Percentiles rank a stretch among this genome's conserved stretches.
phyloP scores from a whole-genome alignment of 2,113 vertebrate genomes.

The Ornithorhynchus anatinus region DNA sequence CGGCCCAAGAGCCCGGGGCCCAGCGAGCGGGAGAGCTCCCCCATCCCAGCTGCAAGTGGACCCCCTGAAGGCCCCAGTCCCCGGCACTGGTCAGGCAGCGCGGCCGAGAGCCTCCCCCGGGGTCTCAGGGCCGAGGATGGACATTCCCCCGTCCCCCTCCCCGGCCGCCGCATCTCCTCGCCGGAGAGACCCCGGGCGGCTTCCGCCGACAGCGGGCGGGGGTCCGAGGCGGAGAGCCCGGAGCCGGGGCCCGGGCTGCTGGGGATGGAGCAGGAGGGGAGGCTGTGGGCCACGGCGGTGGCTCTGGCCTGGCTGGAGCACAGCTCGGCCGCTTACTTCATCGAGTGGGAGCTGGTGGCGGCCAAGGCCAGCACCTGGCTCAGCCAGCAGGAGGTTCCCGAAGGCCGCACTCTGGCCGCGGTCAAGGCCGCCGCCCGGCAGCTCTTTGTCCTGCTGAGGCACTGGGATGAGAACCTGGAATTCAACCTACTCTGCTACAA shows the following conservation, averaged over 20 bases:
- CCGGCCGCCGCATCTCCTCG: slow-evolving; percentile 44
- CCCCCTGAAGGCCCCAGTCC: rapidly evolving
- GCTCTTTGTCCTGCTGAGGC: slow-evolving; percentile 93
- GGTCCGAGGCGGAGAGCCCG: not conserved
- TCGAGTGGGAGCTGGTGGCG: slow-evolving; percentile 93
- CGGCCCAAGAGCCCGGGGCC: not conserved
- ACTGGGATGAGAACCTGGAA: slow-evolving; percentile 96
- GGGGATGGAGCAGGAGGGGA: slow-evolving; percentile 67
- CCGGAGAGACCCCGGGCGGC: slow-evolving; percentile 10
- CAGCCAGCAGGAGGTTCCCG: slow-evolving; percentile 78
- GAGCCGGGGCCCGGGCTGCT: slow-evolving; percentile 26
- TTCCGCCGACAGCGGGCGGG: slow-evolving; percentile 19
- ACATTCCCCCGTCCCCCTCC: slow-evolving; percentile 29
- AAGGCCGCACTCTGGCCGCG: slow-evolving; percentile 72
- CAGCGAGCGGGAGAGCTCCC: not conserved
- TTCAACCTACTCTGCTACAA: slow-evolving; percentile 96
- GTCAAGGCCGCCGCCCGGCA: slow-evolving; percentile 90
- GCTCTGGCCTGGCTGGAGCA: slow-evolving; percentile 96
- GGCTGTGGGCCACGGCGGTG: slow-evolving; percentile 92
- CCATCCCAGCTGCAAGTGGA: not conserved
- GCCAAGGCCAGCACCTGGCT: slow-evolving; percentile 93
- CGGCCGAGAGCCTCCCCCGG: slow-evolving; percentile 14
- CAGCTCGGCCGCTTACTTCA: slow-evolving; percentile 89
- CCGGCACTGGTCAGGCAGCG: slow-evolving; percentile 17
- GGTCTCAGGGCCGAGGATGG: slow-evolving; percentile 44